Evolutionary conservation across 1,140 invertebrate genomes (phyloP).

Genomic region (Phenacoccus solenopsis): DNA sequence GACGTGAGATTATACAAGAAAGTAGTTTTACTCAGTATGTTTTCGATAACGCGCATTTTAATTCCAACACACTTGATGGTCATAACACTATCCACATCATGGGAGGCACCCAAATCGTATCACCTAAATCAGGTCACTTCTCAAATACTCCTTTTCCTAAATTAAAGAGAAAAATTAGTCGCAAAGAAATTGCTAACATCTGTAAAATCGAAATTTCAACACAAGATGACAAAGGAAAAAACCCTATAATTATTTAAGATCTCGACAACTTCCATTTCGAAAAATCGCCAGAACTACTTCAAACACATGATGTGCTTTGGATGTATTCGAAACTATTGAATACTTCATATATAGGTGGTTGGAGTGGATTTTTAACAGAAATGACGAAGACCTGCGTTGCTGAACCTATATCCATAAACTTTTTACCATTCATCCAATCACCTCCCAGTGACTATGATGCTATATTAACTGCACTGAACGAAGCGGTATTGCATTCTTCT

Average conservation of each 20-base stretch:
- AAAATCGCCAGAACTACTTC: no score
- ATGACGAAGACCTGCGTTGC: not conserved
- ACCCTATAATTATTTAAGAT: no score
- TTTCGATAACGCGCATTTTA: constrained; percentile 30
- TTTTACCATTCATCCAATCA: constrained; percentile 4
- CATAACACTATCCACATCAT: constrained; percentile 29
- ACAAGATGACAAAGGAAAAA: not conserved
- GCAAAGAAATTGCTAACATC: constrained; percentile 25
- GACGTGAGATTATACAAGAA: no score
- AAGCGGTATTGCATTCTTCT: not conserved
- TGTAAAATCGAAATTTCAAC: not conserved
- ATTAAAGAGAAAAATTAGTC: not conserved
- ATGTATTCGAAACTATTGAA: no score
- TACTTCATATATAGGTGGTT: not conserved
- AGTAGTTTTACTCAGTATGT: constrained; percentile 27
- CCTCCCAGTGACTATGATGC: not conserved
- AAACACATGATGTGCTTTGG: no score
- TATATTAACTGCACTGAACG: not conserved
- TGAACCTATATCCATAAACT: not conserved
- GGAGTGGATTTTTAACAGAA: constrained; percentile 6
- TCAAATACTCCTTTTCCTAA: not conserved
- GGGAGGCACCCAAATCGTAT: constrained; percentile 26
- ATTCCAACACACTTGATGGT: constrained; percentile 27
- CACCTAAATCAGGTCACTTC: not conserved
- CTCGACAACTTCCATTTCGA: no score